phyloP scores from a whole-genome alignment of 1,140 invertebrate genomes.

The Drosophila kepulauana region DNA sequence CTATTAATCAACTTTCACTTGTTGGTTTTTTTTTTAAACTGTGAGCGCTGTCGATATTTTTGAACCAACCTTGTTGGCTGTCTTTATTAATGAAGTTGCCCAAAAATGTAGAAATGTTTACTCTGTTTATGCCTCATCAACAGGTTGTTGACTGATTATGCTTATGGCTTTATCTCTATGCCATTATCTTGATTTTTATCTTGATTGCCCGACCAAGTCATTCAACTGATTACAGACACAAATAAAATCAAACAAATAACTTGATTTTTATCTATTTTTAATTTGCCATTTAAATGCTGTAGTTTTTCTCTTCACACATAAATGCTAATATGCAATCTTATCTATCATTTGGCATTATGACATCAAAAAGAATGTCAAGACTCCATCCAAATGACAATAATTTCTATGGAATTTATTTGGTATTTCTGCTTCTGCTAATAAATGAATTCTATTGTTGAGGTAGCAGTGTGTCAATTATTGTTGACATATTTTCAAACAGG shows the following conservation, averaged over 20 bases:
- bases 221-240: constrained; percentile 30
- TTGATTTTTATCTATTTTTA: constrained; percentile 47
- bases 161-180: constrained; percentile 47
- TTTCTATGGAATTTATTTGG: constrained; percentile 1
- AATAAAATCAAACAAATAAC: constrained; percentile 31
- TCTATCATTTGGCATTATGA: constrained; percentile 26
- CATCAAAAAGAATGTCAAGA: constrained; percentile 15
- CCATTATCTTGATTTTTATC: constrained; percentile 51
- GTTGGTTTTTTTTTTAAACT: constrained; percentile 24
- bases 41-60: constrained; percentile 22
- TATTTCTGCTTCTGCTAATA: constrained; percentile 18
- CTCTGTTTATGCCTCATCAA: constrained; percentile 38
- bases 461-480: constrained; percentile 18
- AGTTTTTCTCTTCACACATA: constrained; percentile 3
- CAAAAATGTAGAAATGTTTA: constrained; percentile 40
- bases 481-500: constrained; percentile 12
- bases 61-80: constrained; percentile 9
- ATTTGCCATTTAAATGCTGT: constrained; percentile 46
- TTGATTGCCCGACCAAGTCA: constrained; percentile 39
- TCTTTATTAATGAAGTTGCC: constrained; percentile 60
- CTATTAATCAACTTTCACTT: constrained; percentile 81
- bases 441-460: constrained; percentile 40
- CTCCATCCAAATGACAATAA: background rate
- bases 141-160: constrained; percentile 76
- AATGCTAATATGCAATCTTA: constrained; percentile 26